Base-by-base conservation (phyloP, 2,797 vertebrate genomes). In the Microcaecilia unicolor region DNA sequence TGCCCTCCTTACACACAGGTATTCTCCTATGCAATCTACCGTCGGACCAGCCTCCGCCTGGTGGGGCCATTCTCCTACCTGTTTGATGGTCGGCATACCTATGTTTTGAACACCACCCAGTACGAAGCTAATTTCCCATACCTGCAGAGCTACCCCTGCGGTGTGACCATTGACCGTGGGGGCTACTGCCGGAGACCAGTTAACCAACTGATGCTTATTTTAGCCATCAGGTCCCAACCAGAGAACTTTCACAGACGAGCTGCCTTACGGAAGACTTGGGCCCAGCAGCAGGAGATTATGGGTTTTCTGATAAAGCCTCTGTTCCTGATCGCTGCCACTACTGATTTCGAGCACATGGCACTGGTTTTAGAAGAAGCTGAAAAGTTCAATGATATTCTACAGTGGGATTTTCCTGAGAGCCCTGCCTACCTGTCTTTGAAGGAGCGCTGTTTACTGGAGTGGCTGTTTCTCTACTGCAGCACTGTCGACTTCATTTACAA, bases 131-230 rank as follows among this genome's bases (percentile, higher is more conserved):
- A 12, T 25, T 39, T 36, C n/a, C 50, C 41, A 1, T 4, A 41
- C 39, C 70, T 72, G 63, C 61, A 69, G 62, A 35, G 7, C 34
- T 8, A 38, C 44, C 38, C 18, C 25, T 63, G 56, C 59, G 48
- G 31, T 41, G 49, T 42, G 45, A 48, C 12, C 20, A 8, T 52
- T 15, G 58, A 61, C 23, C 33, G 28, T 24, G 42, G 37, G 20
- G 27, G 25, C 15, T 19, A 16, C 18, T 14, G 24, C 18, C 9
- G 6, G 15, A 13, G 13, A 34, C 49, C 48, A 57, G 60, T 47
- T 46, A 51, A 55, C 51, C 55, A 57, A 31, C 58, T 55, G 18
- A 44, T 64, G 10, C 22, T 52, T 1, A 13, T 44, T 9, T 3
- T 48, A 39, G 44, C 30, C 37, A 44, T 62, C 9, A 58, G 51